Base-by-base conservation (phyloP, 35 echinoderm and acorn worm genomes). In the Strongylocentrotus purpuratus region DNA sequence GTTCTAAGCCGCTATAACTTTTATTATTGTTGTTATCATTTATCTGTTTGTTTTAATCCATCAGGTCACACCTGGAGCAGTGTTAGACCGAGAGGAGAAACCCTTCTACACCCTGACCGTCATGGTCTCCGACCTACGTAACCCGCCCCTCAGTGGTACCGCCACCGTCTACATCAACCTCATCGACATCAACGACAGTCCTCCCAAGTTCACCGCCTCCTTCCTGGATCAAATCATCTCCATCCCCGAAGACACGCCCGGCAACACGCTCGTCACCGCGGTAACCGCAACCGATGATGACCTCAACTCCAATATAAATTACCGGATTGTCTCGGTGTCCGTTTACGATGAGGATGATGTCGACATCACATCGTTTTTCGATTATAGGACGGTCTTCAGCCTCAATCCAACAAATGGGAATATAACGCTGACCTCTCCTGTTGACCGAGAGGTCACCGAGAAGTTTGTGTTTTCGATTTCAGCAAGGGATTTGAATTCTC, bases 101-200 rank as follows among this genome's bases (percentile, higher is more conserved):
- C 46, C 91, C 4, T 28, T 87, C 10, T 99, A 97, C 85, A 95
- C 90, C 33, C 88, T 99, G 22, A 97, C 93, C 12, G 94, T 99
- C 15, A 45, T 94, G 0, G 97, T 97, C 9, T 97, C 96, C 4
- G 98, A 99, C 85, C 94, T 78, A 33, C 96, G 97, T 0, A 94
- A 85, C 5, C 94, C 96, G 6, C 92, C 95, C 18, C 95, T 95
- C 50, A 94, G 95, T 31, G 89, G 88, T 11, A 95, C 88, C 8
- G 95, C 92, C 17, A 94, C 88, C 9, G 98, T 99, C 52, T 87
- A 98, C 95, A 92, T 99, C 32, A 10, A 96, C 17, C 91, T 99
- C 7, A 48, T 94, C 0, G 98, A 99, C 92, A 93, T 99, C 96
- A 98, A 99, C 86, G 97, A 98, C 94, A 97, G 90, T 85, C 95